Conservation (phyloP, 2,113 vertebrate genomes). For the Notiomystis cincta region DNA sequence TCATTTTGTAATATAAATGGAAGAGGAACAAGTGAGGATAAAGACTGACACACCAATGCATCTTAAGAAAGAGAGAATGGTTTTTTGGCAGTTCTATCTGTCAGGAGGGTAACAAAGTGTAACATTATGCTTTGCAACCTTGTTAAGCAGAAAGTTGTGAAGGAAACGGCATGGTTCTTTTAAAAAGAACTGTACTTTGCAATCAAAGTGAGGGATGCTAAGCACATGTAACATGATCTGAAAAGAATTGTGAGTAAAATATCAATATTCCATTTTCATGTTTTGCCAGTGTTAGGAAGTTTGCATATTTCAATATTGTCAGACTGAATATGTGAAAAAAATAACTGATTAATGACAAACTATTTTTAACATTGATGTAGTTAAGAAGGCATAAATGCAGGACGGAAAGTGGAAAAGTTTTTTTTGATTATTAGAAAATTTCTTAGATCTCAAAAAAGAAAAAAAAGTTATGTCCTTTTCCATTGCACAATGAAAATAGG, state of each 20-base stretch:
- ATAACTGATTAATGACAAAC: not conserved
- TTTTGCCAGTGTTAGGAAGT: not conserved
- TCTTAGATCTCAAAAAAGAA: not conserved
- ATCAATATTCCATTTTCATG: not conserved
- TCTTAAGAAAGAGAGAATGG: not conserved
- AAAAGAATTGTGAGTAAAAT: not conserved
- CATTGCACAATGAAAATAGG: not conserved
- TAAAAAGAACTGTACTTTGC: not conserved
- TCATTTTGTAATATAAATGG: constrained; percentile 9
- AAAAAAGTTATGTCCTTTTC: not conserved
- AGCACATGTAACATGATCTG: not conserved
- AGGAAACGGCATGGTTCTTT: not conserved
- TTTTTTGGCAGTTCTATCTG: not conserved
- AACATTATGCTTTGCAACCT: not conserved
- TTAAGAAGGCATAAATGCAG: not conserved
- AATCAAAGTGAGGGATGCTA: not conserved
- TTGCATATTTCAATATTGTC: not conserved
- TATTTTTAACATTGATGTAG: not conserved
- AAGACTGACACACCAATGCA: not conserved
- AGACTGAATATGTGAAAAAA: not conserved
- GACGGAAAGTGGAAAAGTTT: not conserved
- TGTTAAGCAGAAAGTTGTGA: constrained; percentile 11
- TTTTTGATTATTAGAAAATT: not conserved
- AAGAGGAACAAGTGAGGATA: not conserved
- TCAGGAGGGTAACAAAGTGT: constrained; percentile 10